Base-by-base conservation (phyloP, 2,888 invertebrate genomes). In the Lithodes maja region DNA sequence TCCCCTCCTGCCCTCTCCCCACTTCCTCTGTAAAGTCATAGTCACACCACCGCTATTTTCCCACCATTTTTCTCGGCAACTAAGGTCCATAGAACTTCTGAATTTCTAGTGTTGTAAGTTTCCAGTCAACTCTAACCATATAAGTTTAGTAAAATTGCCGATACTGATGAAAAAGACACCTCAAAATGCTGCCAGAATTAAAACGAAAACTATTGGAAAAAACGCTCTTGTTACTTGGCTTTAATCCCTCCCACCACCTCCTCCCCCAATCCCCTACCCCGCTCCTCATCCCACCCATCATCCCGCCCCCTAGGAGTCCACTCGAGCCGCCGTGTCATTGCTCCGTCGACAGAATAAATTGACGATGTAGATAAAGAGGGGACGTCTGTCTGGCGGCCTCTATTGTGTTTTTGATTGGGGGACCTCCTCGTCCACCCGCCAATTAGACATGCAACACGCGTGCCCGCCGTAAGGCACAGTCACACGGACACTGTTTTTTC, bases 371-470 rank as follows among this genome's bases (percentile, higher is more conserved):
- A 79, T 85, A 68, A 52, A 61, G 85, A 79, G 85, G 50, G 50
- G 55, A 3, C 55, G 74, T 74, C 17, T 74, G 74, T 33, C 80
- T 80, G 80, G 54, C 68, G 81, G 81, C 68, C 83, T 53, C 74
- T 83, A 53, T 74, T 83, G 83, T 83, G 83, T 83, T 53, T 83
- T 17, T 52, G 68, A 49, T 61, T 33, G 81, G 81, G 81, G 81
- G 81, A 49, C 68, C 49, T 3, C 7, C 15, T 9, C 50, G 69
- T 49, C 68, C 69, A 12, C 17, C 5, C 53, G 53, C 17, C 85
- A 85, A 78, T 85, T 79, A 79, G 68, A 69, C 79, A 85, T 85
- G 85, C 85, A 79, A 85, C 69, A 85, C 85, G 79, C 79, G 85
- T 77, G 68, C 85, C 69, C 12, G 68, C 33, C 33, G 33, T 33